A percentile compares a stretch with the other conserved stretches of the same genome.
phyloP scores from a whole-genome alignment of 2,113 vertebrate genomes.

The Anhinga anhinga region DNA sequence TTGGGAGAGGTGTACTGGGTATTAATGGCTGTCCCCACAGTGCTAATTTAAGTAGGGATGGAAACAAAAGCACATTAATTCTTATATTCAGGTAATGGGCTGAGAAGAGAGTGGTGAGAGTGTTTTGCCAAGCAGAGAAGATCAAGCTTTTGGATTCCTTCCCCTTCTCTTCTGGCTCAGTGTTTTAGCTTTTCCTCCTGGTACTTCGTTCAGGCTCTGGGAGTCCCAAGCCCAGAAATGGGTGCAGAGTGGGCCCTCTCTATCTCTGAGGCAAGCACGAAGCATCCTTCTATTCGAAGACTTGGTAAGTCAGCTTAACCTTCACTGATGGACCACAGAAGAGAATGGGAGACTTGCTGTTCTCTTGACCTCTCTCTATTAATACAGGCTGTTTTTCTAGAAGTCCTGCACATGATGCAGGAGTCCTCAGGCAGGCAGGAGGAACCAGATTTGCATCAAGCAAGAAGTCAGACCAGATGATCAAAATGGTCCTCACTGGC shows the following conservation, averaged over 20 bases:
- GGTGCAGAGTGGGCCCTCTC: background rate
- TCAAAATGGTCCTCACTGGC: background rate
- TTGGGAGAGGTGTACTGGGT: background rate
- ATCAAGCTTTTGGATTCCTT: background rate
- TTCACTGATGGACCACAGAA: background rate
- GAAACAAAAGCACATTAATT: background rate
- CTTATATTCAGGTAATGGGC: background rate
- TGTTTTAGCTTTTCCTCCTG: background rate
- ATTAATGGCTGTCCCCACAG: background rate
- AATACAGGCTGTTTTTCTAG: background rate
- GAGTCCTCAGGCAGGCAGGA: background rate
- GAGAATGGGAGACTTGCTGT: fast-evolving
- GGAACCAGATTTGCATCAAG: background rate
- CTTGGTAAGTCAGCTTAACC: background rate
- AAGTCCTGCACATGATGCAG: background rate
- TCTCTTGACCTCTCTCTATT: background rate
- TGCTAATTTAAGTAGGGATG: background rate
- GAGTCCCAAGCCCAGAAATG: background rate
- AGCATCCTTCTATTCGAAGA: background rate
- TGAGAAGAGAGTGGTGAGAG: background rate
- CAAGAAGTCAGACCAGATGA: background rate
- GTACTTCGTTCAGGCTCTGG: background rate
- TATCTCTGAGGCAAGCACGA: background rate
- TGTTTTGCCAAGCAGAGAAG: background rate
- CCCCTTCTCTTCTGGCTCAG: background rate